A percentile compares a stretch with the other conserved stretches of the same genome.
These are phyloP conservation scores for Colistium nudipinnis DNA, from an alignment of 2,113 vertebrate species.

Conservation along the genomic window DNA sequence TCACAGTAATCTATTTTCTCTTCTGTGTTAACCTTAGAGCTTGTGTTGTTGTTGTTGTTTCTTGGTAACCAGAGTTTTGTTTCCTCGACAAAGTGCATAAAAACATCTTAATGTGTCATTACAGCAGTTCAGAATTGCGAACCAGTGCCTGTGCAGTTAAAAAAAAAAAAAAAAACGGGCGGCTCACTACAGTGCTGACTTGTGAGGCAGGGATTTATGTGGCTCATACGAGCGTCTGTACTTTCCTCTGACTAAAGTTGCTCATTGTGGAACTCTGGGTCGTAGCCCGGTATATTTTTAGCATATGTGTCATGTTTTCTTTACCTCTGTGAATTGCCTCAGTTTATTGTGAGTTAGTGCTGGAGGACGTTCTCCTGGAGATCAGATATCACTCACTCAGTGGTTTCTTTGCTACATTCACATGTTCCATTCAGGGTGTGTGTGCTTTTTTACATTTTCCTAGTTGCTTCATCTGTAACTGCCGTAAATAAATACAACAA, in stretches of 20 bases:
- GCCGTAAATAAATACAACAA: slow-evolving; percentile 20
- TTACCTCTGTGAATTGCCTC: slow-evolving; percentile 57
- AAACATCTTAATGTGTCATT: slow-evolving; percentile 3
- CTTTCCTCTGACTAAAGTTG: slow-evolving; percentile 56
- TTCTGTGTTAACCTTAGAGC: neutral
- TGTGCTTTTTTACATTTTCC: slow-evolving; percentile 10
- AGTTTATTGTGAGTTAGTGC: slow-evolving; percentile 66
- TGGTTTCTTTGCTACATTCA: slow-evolving; percentile 57
- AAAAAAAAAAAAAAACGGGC: neutral
- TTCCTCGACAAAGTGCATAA: neutral
- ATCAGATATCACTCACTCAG: slow-evolving; percentile 66
- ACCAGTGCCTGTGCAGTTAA: neutral
- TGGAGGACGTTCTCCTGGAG: slow-evolving; percentile 48
- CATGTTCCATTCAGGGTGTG: slow-evolving; percentile 55
- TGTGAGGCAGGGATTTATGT: slow-evolving; percentile 12
- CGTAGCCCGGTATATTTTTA: slow-evolving; percentile 67
- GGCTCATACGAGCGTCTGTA: slow-evolving; percentile 29
- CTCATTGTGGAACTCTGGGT: slow-evolving; percentile 63
- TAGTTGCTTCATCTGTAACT: slow-evolving; percentile 22
- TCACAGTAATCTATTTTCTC: neutral
- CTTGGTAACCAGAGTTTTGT: slow-evolving; percentile 19
- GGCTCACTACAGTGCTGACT: neutral
- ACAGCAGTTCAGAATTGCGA: neutral
- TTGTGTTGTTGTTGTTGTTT: slow-evolving; percentile 18
- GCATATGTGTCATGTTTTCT: slow-evolving; percentile 74